Percentiles rank a stretch among this genome's conserved stretches.
Evolutionary conservation across 2,888 invertebrate genomes (phyloP).

Genomic region (Micoletzkya japonica): DNA sequence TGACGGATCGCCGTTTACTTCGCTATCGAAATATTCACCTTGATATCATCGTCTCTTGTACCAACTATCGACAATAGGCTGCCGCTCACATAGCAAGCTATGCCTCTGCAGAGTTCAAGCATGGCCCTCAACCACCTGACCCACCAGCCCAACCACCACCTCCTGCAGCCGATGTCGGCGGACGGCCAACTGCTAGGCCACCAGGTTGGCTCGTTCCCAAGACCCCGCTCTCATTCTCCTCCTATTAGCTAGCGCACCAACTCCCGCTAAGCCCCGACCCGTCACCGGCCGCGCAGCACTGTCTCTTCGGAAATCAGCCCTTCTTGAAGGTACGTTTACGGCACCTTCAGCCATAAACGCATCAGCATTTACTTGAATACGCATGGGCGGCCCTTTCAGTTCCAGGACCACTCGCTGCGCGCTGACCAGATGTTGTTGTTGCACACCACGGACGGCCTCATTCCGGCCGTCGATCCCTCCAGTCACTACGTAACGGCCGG

Average conservation of each 20-base stretch:
- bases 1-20: too few relatives aligned
- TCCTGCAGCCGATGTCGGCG: constrained; percentile 19
- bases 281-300: constrained; percentile 19
- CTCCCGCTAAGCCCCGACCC: constrained; percentile 21
- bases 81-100: background rate
- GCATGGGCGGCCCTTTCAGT: too few relatives aligned
- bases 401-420: too few relatives aligned
- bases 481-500: constrained; percentile 9
- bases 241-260: constrained; percentile 16
- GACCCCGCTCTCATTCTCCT: background rate
- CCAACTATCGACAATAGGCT: too few relatives aligned
- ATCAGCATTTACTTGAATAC: too few relatives aligned
- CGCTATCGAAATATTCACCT: too few relatives aligned
- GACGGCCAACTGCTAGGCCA: constrained; percentile 7
- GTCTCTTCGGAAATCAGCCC: constrained; percentile 1
- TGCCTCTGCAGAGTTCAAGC: too few relatives aligned
- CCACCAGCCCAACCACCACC: constrained; percentile 25
- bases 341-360: too few relatives aligned
- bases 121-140: constrained; percentile 22
- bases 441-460: constrained; percentile 22
- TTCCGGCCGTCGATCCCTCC: constrained; percentile 11
- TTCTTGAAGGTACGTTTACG: constrained; percentile 8
- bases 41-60: too few relatives aligned
- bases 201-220: background rate
- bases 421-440: constrained; percentile 19